phyloP scores from a whole-genome alignment of 1,140 invertebrate species.

The Anastatus disparis region DNA sequence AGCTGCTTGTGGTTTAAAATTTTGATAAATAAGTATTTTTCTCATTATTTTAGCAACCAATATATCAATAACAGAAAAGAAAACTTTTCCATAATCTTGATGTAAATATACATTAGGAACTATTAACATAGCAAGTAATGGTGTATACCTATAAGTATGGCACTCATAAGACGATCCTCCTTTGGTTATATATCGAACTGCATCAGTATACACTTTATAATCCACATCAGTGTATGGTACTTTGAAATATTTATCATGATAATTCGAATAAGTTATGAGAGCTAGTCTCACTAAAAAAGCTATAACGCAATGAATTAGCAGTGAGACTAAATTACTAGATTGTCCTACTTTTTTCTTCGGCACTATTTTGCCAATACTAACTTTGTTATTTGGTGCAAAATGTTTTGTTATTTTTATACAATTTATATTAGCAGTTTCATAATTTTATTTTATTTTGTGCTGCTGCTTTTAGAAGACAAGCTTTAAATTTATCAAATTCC shows the following conservation, averaged over 20 bases:
- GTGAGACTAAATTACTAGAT: background rate
- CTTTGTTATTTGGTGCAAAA: background rate
- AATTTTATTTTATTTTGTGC: conserved; percentile 74
- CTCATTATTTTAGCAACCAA: conserved; percentile 80
- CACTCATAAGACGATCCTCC: conserved; percentile 87
- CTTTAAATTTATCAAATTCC: conserved; percentile 80
- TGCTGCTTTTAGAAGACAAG: conserved; percentile 76
- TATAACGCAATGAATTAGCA: conserved; percentile 70
- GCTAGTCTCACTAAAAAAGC: conserved; percentile 75
- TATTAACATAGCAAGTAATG: conserved; percentile 86
- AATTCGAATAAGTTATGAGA: conserved; percentile 83
- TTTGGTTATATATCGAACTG: conserved; percentile 80
- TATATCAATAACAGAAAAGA: conserved; percentile 90
- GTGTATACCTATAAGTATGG: conserved; percentile 95
- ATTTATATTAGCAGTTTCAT: conserved; percentile 53
- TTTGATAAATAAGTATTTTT: conserved; percentile 59
- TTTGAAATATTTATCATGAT: conserved; percentile 81
- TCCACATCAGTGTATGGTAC: conserved; percentile 97
- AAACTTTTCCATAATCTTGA: conserved; percentile 85
- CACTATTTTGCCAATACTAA: background rate
- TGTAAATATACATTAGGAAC: conserved; percentile 83
- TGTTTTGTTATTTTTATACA: conserved; percentile 22
- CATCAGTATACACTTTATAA: conserved; percentile 96
- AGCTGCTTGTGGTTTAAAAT: conserved; percentile 52
- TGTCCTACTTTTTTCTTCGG: background rate